Conservation (phyloP, 1,140 invertebrate species). For the Wasmannia auropunctata region DNA sequence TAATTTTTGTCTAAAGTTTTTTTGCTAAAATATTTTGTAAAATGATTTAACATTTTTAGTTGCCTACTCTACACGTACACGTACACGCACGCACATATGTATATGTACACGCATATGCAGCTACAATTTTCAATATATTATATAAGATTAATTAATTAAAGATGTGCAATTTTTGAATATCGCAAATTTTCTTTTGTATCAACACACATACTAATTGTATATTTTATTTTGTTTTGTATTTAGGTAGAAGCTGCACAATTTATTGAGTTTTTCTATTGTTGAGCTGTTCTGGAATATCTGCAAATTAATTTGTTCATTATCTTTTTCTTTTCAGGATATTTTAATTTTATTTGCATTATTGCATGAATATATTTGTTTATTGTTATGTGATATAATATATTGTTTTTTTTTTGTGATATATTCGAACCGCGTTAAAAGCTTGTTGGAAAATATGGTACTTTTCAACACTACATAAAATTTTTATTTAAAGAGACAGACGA, state of each 20-base stretch:
- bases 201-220: conserved; percentile 63
- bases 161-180: conserved; percentile 7
- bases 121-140: not conserved
- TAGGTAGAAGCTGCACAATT: conserved; percentile 81
- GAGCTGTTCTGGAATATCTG: conserved; percentile 78
- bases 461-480: too few relatives aligned
- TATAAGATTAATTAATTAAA: not conserved
- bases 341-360: not conserved
- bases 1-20: not conserved
- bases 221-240: conserved; percentile 78
- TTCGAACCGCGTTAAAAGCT: conserved; percentile 31
- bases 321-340: conserved; percentile 69
- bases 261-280: conserved; percentile 77
- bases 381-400: too few relatives aligned
- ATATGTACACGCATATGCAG: not conserved
- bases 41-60: not conserved
- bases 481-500: too few relatives aligned
- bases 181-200: conserved; percentile 15
- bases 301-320: conserved; percentile 77
- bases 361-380: conserved; percentile 48
- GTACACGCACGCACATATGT: too few relatives aligned
- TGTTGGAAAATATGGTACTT: too few relatives aligned
- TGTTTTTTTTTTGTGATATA: conserved; percentile 34
- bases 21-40: not conserved
- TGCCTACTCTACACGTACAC: not conserved